Conservation (phyloP, 2,113 vertebrate species). For the Lepus europaeus region DNA sequence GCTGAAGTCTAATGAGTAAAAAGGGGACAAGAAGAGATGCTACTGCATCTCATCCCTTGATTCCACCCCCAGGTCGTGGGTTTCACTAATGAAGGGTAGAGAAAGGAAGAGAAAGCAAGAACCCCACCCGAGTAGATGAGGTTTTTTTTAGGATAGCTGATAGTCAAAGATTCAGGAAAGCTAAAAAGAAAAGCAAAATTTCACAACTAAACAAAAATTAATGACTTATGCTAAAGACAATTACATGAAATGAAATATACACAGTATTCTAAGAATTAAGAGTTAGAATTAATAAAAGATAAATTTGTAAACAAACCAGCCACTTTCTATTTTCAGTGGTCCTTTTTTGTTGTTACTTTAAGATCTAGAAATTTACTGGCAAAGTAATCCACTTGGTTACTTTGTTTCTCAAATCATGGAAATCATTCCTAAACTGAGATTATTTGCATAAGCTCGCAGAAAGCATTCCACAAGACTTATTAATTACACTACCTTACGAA, state of each 20-base stretch:
- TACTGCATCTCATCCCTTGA: neutral
- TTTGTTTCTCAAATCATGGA: slow-evolving; percentile 48
- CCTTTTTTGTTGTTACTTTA: neutral
- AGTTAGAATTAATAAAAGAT: slow-evolving; percentile 25
- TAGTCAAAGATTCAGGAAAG: neutral
- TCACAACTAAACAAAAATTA: neutral
- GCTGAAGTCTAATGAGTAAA: neutral
- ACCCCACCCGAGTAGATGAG: neutral
- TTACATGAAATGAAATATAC: neutral
- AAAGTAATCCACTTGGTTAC: slow-evolving; percentile 37
- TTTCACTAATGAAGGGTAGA: neutral
- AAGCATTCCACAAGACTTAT: slow-evolving; percentile 30
- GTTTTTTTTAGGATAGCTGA: neutral
- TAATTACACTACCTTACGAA: neutral
- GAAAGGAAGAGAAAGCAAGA: neutral
- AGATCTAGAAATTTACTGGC: slow-evolving; percentile 40
- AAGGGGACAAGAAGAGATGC: neutral
- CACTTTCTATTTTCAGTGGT: neutral
- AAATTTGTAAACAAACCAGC: slow-evolving; percentile 22
- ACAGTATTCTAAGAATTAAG: slow-evolving; percentile 5
- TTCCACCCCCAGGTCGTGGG: neutral
- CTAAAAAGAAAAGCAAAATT: too few relatives aligned
- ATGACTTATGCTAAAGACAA: neutral
- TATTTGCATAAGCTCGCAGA: neutral
- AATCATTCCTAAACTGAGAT: slow-evolving; percentile 14